Conservation (phyloP, 2,888 invertebrate genomes). For the Candidula unifasciata region DNA sequence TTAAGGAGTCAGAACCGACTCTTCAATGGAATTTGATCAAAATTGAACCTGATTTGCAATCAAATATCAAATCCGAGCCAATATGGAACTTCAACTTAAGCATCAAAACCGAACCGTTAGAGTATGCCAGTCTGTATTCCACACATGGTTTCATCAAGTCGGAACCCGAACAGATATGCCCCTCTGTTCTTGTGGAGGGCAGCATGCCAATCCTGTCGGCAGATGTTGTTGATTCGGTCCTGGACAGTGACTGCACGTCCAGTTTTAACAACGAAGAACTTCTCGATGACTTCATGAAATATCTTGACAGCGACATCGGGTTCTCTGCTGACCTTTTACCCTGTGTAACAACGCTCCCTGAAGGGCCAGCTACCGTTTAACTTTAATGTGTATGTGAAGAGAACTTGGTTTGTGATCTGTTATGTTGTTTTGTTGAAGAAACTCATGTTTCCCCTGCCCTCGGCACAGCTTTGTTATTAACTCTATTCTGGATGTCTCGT, state of each 20-base stretch:
- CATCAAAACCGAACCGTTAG: slow-evolving; percentile 30
- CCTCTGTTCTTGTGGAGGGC: background rate
- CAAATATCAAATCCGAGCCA: background rate
- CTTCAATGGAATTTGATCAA: slow-evolving; percentile 11
- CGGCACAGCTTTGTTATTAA: background rate
- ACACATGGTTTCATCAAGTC: background rate
- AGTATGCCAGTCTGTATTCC: background rate
- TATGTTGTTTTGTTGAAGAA: background rate
- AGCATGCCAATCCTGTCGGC: slow-evolving; percentile 32
- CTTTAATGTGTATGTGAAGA: background rate
- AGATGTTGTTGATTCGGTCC: slow-evolving; percentile 1
- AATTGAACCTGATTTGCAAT: background rate
- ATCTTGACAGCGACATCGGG: slow-evolving; percentile 15
- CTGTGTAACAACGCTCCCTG: background rate
- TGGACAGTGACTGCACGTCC: background rate
- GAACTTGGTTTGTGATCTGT: too few relatives aligned
- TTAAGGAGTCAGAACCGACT: background rate
- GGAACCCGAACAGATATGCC: background rate
- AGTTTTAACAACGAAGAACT: slow-evolving; percentile 30
- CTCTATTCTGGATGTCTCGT: background rate
- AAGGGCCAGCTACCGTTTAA: slow-evolving; percentile 40
- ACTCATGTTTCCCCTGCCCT: background rate
- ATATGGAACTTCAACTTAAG: background rate
- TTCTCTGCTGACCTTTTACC: slow-evolving; percentile 1
- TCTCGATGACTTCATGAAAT: slow-evolving; percentile 33